phyloP scores from a whole-genome alignment of 2,888 invertebrate species.

The Cantharis nigra region DNA sequence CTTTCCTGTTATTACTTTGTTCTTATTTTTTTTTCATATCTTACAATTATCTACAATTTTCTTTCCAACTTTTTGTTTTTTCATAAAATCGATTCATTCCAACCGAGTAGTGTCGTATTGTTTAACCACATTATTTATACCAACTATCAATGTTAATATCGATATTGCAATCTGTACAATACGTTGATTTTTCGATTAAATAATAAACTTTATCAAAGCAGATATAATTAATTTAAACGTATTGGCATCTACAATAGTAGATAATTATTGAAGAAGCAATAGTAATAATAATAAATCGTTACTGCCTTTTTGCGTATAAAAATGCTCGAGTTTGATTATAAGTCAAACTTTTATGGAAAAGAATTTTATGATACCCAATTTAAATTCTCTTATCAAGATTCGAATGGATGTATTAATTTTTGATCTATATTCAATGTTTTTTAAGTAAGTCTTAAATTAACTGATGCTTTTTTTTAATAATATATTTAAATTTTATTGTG shows the following conservation, averaged over 20 bases:
- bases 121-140: background rate
- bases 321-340: background rate
- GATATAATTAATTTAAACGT: background rate
- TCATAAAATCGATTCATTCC: background rate
- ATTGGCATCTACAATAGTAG: background rate
- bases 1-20: conserved; percentile 39
- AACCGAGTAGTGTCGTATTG: too few relatives aligned
- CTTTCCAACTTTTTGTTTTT: background rate
- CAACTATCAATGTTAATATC: too few relatives aligned
- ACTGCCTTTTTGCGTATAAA: background rate
- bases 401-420: background rate
- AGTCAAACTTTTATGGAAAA: background rate
- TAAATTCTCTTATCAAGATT: background rate
- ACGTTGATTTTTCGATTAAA: background rate
- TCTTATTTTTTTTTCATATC: conserved; percentile 39
- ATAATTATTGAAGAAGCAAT: background rate
- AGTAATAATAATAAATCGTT: background rate
- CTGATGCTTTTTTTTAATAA: background rate
- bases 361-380: background rate
- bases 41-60: conserved; percentile 1
- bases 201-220: background rate
- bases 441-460: background rate
- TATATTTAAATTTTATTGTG: background rate
- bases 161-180: background rate
- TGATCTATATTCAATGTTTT: background rate